A percentile compares a stretch with the other conserved stretches of the same genome.
These are phyloP conservation scores for Geococcyx californianus DNA, from an alignment of 2,113 vertebrate species.

Conservation along the genomic window DNA sequence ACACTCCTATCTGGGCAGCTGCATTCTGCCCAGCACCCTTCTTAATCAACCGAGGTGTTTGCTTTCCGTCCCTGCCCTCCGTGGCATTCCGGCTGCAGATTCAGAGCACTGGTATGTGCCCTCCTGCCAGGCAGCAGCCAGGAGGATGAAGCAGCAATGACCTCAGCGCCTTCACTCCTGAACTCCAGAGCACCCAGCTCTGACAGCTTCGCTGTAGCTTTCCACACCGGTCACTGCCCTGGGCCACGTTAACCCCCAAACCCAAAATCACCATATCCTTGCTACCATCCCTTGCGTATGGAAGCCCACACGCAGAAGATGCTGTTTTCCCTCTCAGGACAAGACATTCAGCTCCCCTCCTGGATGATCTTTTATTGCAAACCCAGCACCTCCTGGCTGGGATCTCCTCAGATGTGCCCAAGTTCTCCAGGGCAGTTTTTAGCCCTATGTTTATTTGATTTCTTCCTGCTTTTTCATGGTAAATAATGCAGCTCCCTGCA, in stretches of 20 bases:
- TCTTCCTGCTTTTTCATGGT: neutral
- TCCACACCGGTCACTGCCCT: neutral
- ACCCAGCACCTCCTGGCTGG: neutral
- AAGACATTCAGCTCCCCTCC: neutral
- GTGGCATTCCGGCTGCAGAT: neutral
- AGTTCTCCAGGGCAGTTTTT: neutral
- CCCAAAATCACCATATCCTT: neutral
- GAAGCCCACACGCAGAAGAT: rapidly evolving
- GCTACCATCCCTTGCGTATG: rapidly evolving
- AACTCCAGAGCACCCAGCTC: neutral
- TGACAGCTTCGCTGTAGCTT: neutral
- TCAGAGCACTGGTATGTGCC: neutral
- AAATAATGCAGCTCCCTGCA: neutral
- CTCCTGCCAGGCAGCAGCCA: neutral
- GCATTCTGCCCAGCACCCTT: neutral
- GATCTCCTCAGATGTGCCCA: neutral
- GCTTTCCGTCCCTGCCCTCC: neutral
- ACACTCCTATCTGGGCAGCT: neutral
- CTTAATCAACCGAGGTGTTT: neutral
- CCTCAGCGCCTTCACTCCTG: neutral
- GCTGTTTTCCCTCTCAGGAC: neutral
- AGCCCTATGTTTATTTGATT: neutral
- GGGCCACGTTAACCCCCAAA: neutral
- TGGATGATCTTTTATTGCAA: neutral
- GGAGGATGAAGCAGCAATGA: neutral